These are phyloP conservation scores for Antechinus flavipes DNA, from an alignment of 2,113 vertebrate genomes.

Conservation along the genomic window DNA sequence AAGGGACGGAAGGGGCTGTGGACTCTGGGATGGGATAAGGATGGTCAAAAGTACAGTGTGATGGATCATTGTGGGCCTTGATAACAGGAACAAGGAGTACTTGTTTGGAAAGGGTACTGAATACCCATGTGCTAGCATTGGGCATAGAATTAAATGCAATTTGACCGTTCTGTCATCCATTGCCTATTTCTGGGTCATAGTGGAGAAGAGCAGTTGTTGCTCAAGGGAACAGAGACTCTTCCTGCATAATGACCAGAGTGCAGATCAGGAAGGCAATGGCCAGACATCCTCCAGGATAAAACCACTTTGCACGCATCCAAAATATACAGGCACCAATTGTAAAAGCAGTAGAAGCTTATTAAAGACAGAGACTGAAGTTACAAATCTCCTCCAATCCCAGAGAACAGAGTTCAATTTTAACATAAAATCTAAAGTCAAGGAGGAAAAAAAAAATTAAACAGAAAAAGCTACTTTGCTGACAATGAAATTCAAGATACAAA, in stretches of 20 bases:
- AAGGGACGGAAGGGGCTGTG: neutral
- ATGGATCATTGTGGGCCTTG: neutral
- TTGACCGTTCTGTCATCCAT: neutral
- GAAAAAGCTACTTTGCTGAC: neutral
- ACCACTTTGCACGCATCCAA: neutral
- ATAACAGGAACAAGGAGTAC: neutral
- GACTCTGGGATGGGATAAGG: neutral
- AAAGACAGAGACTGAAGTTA: neutral
- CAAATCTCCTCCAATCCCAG: neutral
- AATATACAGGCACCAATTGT: neutral
- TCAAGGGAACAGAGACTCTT: neutral
- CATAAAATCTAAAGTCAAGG: neutral
- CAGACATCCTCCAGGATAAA: neutral
- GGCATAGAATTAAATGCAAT: neutral
- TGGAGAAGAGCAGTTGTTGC: neutral
- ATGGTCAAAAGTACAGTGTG: neutral
- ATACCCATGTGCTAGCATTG: neutral
- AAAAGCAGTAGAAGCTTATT: neutral
- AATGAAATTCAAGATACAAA: neutral
- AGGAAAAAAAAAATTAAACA: neutral
- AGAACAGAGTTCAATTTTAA: neutral
- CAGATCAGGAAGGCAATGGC: neutral
- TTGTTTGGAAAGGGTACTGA: neutral
- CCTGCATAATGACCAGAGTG: neutral
- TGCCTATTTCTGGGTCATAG: neutral